A percentile compares a stretch with the other conserved stretches of the same genome.
Conservation (phyloP, 2,797 vertebrate genomes). For the Balearica regulorum region DNA sequence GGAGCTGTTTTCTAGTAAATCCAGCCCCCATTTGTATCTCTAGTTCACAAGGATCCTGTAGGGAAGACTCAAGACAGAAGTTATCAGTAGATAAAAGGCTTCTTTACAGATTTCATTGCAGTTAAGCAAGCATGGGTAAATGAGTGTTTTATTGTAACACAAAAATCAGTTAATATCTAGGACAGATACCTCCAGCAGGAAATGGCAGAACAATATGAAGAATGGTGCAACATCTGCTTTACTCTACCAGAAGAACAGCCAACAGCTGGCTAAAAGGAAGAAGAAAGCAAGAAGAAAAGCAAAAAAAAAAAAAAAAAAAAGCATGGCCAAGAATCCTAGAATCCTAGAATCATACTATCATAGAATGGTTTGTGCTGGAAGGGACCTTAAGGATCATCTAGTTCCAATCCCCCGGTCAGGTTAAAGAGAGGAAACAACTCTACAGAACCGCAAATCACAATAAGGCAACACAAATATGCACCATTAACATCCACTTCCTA, state of each 20-base stretch:
- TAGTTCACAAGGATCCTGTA: not conserved
- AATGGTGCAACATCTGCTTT: not conserved
- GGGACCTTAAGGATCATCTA: too few relatives aligned
- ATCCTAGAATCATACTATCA: not conserved
- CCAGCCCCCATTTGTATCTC: not conserved
- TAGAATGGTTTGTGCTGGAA: too few relatives aligned
- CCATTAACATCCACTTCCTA: not conserved
- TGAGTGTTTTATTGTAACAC: not conserved
- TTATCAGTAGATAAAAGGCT: not conserved
- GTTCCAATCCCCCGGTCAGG: not conserved
- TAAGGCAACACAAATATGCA: not conserved
- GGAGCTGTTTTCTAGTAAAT: not conserved
- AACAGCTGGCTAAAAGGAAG: not conserved
- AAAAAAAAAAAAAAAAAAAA: not conserved
- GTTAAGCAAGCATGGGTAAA: not conserved
- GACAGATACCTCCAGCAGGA: not conserved
- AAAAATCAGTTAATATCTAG: not conserved
- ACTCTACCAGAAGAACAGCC: not conserved
- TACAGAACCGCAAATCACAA: not conserved
- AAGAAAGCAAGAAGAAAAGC: not conserved
- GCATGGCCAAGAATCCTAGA: not conserved
- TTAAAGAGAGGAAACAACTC: not conserved
- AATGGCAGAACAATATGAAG: not conserved
- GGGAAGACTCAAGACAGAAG: not conserved
- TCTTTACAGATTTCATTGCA: not conserved